Evolutionary conservation across 2,113 vertebrate genomes (phyloP).

Genomic region (Macquaria ambigua): DNA sequence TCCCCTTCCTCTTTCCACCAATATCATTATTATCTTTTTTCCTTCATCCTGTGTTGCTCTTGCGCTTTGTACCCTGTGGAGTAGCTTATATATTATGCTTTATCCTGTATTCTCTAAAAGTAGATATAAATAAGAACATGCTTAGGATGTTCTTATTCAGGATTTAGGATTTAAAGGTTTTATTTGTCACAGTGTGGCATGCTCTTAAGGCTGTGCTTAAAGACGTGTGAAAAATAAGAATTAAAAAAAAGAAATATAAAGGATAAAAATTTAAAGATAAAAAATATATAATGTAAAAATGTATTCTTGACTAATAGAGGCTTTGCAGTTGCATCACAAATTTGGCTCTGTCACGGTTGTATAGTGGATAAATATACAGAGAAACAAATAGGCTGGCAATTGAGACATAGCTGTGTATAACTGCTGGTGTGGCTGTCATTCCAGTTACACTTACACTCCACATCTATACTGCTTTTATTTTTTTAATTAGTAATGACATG

Average conservation of each 20-base stretch:
- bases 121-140: not conserved
- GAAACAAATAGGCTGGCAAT: not conserved
- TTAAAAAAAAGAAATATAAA: not conserved
- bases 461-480: not conserved
- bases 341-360: not conserved
- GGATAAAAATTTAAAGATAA: not conserved
- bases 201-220: not conserved
- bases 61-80: slow-evolving; percentile 11
- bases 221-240: not conserved
- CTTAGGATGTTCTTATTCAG: not conserved
- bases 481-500: too few relatives aligned
- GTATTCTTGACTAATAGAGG: not conserved
- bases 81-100: not conserved
- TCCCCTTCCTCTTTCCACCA: slow-evolving; percentile 16
- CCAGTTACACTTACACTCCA: too few relatives aligned
- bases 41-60: slow-evolving; percentile 33
- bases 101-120: not conserved
- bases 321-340: slow-evolving; percentile 8
- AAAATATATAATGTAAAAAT: not conserved
- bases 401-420: not conserved
- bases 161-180: slow-evolving; percentile 4
- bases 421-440: not conserved
- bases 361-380: not conserved
- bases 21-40: slow-evolving; percentile 44
- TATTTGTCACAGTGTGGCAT: not conserved